Evolutionary conservation across 2,888 invertebrate genomes (phyloP), one percentile per base, ranked within the genome.

Genomic region (Eubasilissa splendida): DNA sequence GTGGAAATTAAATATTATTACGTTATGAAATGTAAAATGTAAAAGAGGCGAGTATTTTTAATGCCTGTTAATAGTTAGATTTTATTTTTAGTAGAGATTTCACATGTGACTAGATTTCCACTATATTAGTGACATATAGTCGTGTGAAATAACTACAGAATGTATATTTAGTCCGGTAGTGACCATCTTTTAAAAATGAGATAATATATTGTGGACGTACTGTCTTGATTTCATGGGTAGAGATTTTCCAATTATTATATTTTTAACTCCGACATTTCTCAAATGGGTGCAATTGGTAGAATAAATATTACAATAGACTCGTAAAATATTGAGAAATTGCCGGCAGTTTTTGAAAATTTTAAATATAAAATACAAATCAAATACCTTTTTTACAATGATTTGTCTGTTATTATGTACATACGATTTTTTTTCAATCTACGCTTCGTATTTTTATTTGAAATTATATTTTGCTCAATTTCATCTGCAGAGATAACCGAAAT

Each of bases 71-170:
- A 66, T 75, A 75, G 81, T 81, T 81, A 73, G 73, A 58, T 65
- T 68, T 81, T 68, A 60, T 68, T 54, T 79, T 79, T 31, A 70
- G 63, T 77, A 54, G 60, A 78, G 70, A 58, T 68, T 77, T 73
- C 81, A 84, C 83, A 76, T 76, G 73, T n/a, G 83, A 81, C 82
- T 79, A 82, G 83, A 84, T 84, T 81, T 84, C 83, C 83, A 84
- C 83, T 84, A 84, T 84, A 82, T 84, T 84, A 84, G 83, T 84
- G 83, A 84, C 83, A 82, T 84, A 80, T 81, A 77, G 82, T 81
- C 83, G 79, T 82, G 83, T 84, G 82, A 10, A 81, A 56, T 74
- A 42, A 63, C 73, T 80, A 79, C 79, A 70, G 7, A 31, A 59
- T 70, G 54, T 59, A 54, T 75, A 75, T 60, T 31, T 66, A 65